Evolutionary conservation across 2,888 invertebrate genomes (phyloP).

Genomic region (Noctua fimbriata): DNA sequence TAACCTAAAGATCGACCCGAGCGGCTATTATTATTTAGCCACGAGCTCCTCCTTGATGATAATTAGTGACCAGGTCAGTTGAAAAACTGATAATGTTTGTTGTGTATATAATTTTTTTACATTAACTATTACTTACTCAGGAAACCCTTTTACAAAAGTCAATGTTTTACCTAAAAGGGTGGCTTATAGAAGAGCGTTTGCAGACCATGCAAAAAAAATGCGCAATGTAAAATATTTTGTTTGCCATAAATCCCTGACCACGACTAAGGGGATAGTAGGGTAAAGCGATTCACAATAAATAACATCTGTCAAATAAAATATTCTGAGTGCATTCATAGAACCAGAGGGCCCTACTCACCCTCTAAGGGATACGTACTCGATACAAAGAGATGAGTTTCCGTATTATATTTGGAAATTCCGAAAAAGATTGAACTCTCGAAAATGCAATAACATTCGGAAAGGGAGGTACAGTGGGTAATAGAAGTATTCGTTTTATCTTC

Average conservation of each 20-base stretch:
- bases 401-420: slow-evolving; percentile 70
- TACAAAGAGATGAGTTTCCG: slow-evolving; percentile 54
- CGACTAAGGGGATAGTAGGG: slow-evolving; percentile 32
- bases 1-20: too few species aligned
- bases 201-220: not conserved
- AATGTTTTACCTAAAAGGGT: not conserved
- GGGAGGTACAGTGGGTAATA: slow-evolving; percentile 60
- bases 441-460: slow-evolving; percentile 75
- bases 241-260: slow-evolving; percentile 46
- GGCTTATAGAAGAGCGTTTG: not conserved
- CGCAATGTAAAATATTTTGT: not conserved
- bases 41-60: too few species aligned
- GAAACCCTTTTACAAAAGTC: not conserved
- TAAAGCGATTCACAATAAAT: slow-evolving; percentile 48
- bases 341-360: slow-evolving; percentile 33
- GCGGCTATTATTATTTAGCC: too few species aligned
- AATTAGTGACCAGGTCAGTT: too few species aligned
- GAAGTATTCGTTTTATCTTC: slow-evolving; percentile 15
- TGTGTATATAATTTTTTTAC: too few species aligned
- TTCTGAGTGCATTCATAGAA: slow-evolving; percentile 54
- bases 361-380: slow-evolving; percentile 19
- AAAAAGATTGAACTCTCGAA: slow-evolving; percentile 76
- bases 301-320: slow-evolving; percentile 59
- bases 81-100: too few species aligned
- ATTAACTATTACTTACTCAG: not conserved